Percentiles rank a stretch among this genome's conserved stretches.
These are phyloP conservation scores for Drepana falcataria DNA, from an alignment of 2,888 invertebrate species.

Conservation along the genomic window DNA sequence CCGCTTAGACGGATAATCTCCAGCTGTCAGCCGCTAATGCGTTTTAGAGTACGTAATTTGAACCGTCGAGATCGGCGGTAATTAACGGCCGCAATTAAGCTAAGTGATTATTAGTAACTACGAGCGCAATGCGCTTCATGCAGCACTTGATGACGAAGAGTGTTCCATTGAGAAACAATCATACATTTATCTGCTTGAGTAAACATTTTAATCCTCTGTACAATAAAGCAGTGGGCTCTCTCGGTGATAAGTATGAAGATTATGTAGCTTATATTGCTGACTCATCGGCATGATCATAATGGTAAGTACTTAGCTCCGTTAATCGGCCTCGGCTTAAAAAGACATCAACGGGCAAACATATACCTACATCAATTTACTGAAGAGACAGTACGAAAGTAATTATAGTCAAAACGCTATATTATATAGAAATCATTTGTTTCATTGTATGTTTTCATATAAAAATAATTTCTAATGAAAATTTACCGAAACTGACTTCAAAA, in stretches of 20 bases:
- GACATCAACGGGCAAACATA: neutral
- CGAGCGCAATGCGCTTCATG: conserved; percentile 48
- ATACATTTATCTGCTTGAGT: neutral
- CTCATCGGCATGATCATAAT: neutral
- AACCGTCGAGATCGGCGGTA: conserved; percentile 76
- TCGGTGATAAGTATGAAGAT: neutral
- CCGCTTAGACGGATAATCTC: conserved; percentile 77
- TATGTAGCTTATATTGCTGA: neutral
- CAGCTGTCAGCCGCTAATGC: conserved; percentile 78
- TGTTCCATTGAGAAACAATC: neutral
- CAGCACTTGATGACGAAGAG: conserved; percentile 16
- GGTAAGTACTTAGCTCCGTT: neutral
- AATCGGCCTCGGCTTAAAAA: neutral
- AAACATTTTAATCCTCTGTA: conserved; percentile 1
- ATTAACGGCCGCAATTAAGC: conserved; percentile 76
- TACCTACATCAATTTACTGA: neutral
- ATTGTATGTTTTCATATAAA: too few species aligned
- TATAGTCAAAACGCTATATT: too few species aligned
- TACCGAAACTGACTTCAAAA: too few species aligned
- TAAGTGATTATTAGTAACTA: conserved; percentile 74
- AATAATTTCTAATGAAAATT: too few species aligned
- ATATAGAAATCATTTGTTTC: too few species aligned
- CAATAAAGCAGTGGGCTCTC: neutral
- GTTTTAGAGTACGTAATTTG: conserved; percentile 80
- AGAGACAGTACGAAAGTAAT: neutral